Evolutionary conservation across 1,140 invertebrate genomes (phyloP).

Genomic region (Sinonovacula constricta): DNA sequence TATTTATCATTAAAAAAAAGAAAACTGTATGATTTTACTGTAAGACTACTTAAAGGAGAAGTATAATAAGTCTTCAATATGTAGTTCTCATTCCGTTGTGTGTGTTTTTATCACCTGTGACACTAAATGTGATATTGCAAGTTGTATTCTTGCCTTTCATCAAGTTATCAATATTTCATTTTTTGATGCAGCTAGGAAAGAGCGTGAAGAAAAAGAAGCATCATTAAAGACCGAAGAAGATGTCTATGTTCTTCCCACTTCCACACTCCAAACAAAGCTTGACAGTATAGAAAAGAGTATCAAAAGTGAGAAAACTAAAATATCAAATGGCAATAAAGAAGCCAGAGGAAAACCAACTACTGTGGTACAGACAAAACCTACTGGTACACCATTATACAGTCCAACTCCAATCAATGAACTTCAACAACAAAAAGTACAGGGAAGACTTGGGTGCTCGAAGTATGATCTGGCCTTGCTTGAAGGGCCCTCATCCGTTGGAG

Average conservation of each 20-base stretch:
- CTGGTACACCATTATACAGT: constrained; percentile 80
- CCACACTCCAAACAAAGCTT: constrained; percentile 31
- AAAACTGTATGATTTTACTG: too few species aligned
- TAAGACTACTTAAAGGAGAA: too few species aligned
- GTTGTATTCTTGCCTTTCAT: too few species aligned
- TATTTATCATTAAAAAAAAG: too few species aligned
- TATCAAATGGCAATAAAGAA: too few species aligned
- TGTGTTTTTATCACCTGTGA: too few species aligned
- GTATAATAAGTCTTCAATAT: too few species aligned
- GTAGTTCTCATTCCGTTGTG: too few species aligned
- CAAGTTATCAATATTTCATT: constrained; percentile 5
- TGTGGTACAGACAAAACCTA: constrained; percentile 38
- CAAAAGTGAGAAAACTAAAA: constrained; percentile 29
- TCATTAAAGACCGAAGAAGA: constrained; percentile 8
- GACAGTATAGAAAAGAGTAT: constrained; percentile 42
- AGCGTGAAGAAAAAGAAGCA: constrained; percentile 8
- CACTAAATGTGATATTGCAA: too few species aligned
- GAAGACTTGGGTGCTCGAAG: constrained; percentile 33
- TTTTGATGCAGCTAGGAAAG: constrained; percentile 13
- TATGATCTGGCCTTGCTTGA: constrained; percentile 51
- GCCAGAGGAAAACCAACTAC: background rate
- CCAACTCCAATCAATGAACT: constrained; percentile 83
- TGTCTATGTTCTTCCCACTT: constrained; percentile 20
- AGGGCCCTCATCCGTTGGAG: constrained; percentile 47
- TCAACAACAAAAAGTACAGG: constrained; percentile 76